A percentile compares a stretch with the other conserved stretches of the same genome.
These are phyloP conservation scores for Drosophila nr. perissopoda DNA, from an alignment of 2,888 invertebrate species.

Conservation along the genomic window DNA sequence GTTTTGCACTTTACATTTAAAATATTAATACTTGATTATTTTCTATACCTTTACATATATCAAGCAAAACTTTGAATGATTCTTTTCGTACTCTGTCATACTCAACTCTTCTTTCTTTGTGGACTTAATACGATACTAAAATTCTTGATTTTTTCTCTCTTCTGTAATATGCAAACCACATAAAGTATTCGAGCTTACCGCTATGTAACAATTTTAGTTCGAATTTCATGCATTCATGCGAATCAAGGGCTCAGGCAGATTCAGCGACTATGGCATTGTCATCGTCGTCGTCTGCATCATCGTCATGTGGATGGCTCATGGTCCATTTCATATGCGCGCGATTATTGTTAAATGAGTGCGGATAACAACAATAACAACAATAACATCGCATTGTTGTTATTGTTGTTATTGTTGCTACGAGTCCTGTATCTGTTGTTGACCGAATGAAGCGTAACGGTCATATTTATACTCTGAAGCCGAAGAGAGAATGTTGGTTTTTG, in stretches of 20 bases:
- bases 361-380: slow-evolving; percentile 47
- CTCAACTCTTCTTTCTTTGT: background rate
- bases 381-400: too few relatives aligned
- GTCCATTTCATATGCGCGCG: slow-evolving; percentile 65
- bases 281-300: slow-evolving; percentile 9
- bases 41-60: background rate
- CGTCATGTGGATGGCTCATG: slow-evolving; percentile 39
- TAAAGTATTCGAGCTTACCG: background rate
- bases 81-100: background rate
- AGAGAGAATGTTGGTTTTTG: background rate
- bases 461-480: slow-evolving; percentile 11
- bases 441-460: slow-evolving; percentile 60
- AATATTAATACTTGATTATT: background rate
- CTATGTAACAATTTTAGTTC: background rate
- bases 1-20: background rate
- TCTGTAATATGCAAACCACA: background rate
- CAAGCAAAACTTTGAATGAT: background rate
- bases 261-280: slow-evolving; percentile 15
- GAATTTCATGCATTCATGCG: background rate
- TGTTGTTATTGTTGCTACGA: too few relatives aligned
- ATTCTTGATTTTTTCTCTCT: background rate
- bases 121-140: background rate
- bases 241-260: background rate
- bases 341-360: slow-evolving; percentile 71
- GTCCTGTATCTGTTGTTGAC: slow-evolving; percentile 46